Evolutionary conservation across 2,888 invertebrate species (phyloP).

Genomic region (Pristionchus mayeri): DNA sequence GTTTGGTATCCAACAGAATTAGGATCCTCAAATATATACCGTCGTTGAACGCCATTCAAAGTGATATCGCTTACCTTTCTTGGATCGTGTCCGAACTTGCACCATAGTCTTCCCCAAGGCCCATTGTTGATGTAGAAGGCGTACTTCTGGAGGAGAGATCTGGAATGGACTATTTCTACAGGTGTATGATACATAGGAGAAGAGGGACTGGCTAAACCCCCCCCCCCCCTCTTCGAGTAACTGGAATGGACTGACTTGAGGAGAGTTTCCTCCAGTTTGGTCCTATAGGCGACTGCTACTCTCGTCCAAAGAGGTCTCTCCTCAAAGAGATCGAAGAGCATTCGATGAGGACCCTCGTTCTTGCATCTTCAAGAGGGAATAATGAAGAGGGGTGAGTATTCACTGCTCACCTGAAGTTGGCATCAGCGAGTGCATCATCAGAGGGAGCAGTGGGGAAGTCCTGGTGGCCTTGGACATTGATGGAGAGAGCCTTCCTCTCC

Average conservation of each 20-base stretch:
- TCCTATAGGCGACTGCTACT: constrained; percentile 81
- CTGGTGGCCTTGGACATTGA: constrained; percentile 69
- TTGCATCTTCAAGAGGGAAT: constrained; percentile 63
- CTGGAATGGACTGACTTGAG: constrained; percentile 78
- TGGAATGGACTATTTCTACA: constrained; percentile 48
- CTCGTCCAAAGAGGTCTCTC: constrained; percentile 92
- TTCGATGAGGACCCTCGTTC: constrained; percentile 67
- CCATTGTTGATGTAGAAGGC: constrained; percentile 91
- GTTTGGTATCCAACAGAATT: constrained; percentile 89
- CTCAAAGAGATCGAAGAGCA: constrained; percentile 83
- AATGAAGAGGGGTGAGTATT: neutral
- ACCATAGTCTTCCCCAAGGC: constrained; percentile 94
- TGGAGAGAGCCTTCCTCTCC: constrained; percentile 71
- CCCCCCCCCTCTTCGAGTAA: neutral
- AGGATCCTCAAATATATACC: constrained; percentile 80
- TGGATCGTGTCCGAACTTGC: constrained; percentile 92
- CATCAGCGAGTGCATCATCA: constrained; percentile 68
- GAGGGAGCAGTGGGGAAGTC: constrained; percentile 68
- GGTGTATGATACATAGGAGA: too few relatives aligned
- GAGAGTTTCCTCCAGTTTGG: constrained; percentile 69
- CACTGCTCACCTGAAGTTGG: constrained; percentile 56
- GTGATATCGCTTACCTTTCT: constrained; percentile 79
- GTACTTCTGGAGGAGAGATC: constrained; percentile 85
- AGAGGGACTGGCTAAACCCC: too few relatives aligned
- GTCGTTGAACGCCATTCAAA: neutral